Percentiles rank a stretch among this genome's conserved stretches.
These are phyloP conservation scores for Balaeniceps rex DNA, from an alignment of 2,113 vertebrate species.

Conservation along the genomic window DNA sequence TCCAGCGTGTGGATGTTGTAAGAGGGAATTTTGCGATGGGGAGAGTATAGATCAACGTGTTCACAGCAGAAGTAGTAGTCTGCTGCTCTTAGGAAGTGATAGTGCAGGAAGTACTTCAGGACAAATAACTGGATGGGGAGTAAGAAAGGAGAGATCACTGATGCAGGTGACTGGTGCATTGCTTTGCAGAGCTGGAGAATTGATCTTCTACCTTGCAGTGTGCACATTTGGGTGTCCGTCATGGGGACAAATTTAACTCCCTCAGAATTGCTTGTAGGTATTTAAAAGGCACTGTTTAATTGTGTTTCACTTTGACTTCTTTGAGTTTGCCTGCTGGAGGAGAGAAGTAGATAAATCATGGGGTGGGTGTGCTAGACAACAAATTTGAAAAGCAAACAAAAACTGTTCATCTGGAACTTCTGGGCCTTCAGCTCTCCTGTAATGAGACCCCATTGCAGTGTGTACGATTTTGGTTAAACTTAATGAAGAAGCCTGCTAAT, in stretches of 20 bases:
- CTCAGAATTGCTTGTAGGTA: neutral
- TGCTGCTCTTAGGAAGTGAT: neutral
- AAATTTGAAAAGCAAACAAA: neutral
- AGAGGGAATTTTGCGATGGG: neutral
- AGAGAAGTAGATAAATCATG: neutral
- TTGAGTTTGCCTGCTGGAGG: neutral
- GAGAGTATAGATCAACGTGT: neutral
- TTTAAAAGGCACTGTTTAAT: neutral
- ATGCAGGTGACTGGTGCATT: neutral
- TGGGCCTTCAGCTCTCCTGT: neutral
- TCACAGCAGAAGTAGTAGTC: neutral
- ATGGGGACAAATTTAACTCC: neutral
- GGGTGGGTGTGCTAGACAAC: neutral
- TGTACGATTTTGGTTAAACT: neutral
- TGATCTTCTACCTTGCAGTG: neutral
- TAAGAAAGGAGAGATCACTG: neutral
- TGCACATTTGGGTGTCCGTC: neutral
- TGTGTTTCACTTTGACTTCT: neutral
- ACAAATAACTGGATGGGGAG: neutral
- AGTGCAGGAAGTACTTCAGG: neutral
- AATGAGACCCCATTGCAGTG: neutral
- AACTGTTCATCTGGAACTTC: neutral
- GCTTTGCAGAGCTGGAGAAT: neutral
- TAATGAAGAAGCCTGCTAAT: neutral
- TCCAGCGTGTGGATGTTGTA: neutral